Evolutionary conservation across 1,140 invertebrate species (phyloP).

Genomic region (Tachypleus tridentatus): DNA sequence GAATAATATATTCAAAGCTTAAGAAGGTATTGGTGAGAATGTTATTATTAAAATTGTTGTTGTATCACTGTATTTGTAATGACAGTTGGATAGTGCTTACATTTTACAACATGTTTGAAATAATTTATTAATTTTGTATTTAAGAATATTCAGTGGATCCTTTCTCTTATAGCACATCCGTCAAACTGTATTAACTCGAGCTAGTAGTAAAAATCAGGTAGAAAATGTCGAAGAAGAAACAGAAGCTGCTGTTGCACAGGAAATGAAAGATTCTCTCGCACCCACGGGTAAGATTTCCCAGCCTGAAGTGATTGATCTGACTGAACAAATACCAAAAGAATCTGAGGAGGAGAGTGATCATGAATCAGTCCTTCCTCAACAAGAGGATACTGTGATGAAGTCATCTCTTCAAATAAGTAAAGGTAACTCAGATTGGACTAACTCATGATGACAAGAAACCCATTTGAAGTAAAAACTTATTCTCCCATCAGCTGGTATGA

Average conservation of each 20-base stretch:
- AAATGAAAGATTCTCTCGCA: constrained; percentile 33
- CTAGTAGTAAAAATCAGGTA: constrained; percentile 50
- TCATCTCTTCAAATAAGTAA: constrained; percentile 44
- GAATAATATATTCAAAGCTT: too few relatives aligned
- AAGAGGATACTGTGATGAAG: constrained; percentile 46
- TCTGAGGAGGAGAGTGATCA: constrained; percentile 8
- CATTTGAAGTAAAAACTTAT: too few relatives aligned
- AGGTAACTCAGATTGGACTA: constrained; percentile 27
- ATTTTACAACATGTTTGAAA: too few relatives aligned
- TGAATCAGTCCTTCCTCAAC: constrained; percentile 42
- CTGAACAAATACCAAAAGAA: constrained; percentile 40
- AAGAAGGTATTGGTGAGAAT: too few relatives aligned
- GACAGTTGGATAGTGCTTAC: too few relatives aligned
- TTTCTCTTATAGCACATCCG: constrained; percentile 58
- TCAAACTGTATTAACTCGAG: constrained; percentile 71
- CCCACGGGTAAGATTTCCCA: background rate
- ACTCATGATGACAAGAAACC: too few relatives aligned
- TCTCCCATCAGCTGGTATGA: too few relatives aligned
- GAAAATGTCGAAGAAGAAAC: constrained; percentile 48
- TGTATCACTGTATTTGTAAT: too few relatives aligned
- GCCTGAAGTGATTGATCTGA: constrained; percentile 59
- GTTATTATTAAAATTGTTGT: too few relatives aligned
- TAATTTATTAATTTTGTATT: too few relatives aligned
- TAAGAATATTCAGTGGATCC: too few relatives aligned
- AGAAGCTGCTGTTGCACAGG: constrained; percentile 41